Percentiles rank a stretch among this genome's conserved stretches.
These are phyloP conservation scores for Aerospiza tachiro DNA, from an alignment of 2,797 vertebrate genomes.

Conservation along the genomic window DNA sequence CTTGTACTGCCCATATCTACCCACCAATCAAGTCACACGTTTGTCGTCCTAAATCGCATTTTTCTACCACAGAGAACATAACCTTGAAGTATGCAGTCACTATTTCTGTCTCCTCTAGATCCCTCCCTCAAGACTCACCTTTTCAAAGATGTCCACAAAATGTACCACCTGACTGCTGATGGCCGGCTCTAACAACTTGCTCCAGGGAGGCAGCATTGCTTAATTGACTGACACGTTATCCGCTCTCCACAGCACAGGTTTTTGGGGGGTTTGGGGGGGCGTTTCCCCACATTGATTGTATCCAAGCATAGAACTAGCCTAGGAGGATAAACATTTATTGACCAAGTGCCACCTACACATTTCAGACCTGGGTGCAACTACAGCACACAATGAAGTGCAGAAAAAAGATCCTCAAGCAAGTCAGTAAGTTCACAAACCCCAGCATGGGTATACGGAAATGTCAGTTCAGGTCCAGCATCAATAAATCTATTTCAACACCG, in stretches of 20 bases:
- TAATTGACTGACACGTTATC: background rate
- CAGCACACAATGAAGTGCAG: background rate
- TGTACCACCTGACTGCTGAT: fast-evolving
- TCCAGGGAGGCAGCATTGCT: background rate
- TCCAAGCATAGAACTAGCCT: background rate
- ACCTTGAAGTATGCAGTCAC: background rate
- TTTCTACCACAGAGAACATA: background rate
- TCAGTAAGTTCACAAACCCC: background rate
- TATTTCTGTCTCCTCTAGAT: background rate
- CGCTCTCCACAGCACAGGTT: background rate
- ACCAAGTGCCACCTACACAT: background rate
- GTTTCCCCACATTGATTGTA: background rate
- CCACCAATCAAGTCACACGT: background rate
- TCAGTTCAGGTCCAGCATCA: background rate
- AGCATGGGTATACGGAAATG: background rate
- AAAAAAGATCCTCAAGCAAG: background rate
- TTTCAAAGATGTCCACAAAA: background rate
- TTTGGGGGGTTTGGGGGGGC: background rate
- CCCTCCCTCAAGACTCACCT: background rate
- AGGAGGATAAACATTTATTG: background rate
- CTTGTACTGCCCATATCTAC: background rate
- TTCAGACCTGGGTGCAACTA: background rate
- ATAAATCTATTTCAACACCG: background rate
- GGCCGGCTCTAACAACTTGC: background rate
- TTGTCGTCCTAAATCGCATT: background rate